Conservation (phyloP, 2,888 invertebrate species). For the Pocota personata region DNA sequence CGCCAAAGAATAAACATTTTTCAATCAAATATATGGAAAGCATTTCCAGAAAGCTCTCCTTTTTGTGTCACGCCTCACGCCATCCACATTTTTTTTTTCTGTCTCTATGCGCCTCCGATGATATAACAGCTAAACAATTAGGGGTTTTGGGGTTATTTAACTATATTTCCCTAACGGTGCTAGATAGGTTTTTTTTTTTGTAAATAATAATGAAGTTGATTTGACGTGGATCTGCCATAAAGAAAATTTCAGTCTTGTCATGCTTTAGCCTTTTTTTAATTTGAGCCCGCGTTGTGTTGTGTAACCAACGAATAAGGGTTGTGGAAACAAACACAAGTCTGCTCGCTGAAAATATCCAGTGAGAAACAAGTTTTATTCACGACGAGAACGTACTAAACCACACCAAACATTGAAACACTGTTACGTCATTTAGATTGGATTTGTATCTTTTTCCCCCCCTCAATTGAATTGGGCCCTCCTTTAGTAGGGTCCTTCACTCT, state of each 20-base stretch:
- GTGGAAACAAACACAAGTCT: neutral
- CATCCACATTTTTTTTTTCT: constrained; percentile 31
- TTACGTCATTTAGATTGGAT: constrained; percentile 67
- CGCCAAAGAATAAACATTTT: constrained; percentile 53
- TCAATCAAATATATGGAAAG: constrained; percentile 51
- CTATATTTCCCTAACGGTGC: neutral
- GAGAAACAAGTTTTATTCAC: constrained; percentile 13
- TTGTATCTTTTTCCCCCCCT: constrained; percentile 4
- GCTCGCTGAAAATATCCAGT: constrained; percentile 29
- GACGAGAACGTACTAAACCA: constrained; percentile 33
- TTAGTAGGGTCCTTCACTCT: constrained; percentile 8
- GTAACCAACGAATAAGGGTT: constrained; percentile 62
- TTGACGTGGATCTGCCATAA: neutral
- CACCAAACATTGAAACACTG: constrained; percentile 39
- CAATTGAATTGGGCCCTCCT: neutral
- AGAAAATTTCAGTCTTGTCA: neutral
- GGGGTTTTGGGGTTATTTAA: constrained; percentile 57
- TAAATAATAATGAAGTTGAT: neutral
- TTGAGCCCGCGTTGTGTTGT: constrained; percentile 50
- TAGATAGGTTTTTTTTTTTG: neutral
- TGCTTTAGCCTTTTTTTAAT: neutral
- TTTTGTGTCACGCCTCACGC: constrained; percentile 70
- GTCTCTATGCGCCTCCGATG: constrained; percentile 26
- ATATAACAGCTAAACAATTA: constrained; percentile 64
- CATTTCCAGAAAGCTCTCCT: constrained; percentile 70